Evolutionary conservation across 2,888 invertebrate species (phyloP), one percentile per base, ranked within the genome.

Genomic region (Drosophila incognita): DNA sequence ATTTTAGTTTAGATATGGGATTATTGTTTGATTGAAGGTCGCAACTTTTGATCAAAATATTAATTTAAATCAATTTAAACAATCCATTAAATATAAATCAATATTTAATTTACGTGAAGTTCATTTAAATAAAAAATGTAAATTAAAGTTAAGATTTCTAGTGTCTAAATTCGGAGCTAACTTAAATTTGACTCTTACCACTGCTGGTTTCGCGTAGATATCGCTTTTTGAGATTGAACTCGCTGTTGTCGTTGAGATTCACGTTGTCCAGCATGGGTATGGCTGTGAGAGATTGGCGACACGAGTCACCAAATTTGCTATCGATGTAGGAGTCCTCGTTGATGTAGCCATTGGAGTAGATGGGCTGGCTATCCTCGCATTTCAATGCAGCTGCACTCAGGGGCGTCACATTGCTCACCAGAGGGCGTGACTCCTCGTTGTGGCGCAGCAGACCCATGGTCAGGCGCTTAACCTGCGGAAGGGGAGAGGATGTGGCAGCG

Each of bases 371-470:
- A 5, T 79, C 79, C 7, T 72, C 76, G 65, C 71, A 65, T 36
- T 78, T 76, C 42, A 80, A 24, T 11, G 68, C 60, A 29, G 70
- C 76, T 1, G 66, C 79, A 31, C 74, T 82, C 8, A 79, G 92
- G 91, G 89, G 83, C 79, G 94, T 94, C 24, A 95, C 94, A 40
- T 95, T 95, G 63, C 95, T 94, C 40, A 97, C 96, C 36, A 97
- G 94, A 4, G 96, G 96, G 87, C 96, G 96, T 89, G 95, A 96
- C 92, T 97, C 96, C 81, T 96, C 96, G 81, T 94, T 94, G 60
- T 94, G 94, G 0, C 95, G 95, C 60, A 95, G 95, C 67, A 96
- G 93, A 15, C 96, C 96, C 95, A 96, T 95, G 48, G 97, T 95
- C 77, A 97, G 94, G 65, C 96, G 94, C 93, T 96, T 96, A 93